These are phyloP conservation scores for Scomber scombrus DNA, from an alignment of 2,113 vertebrate genomes.

Conservation along the genomic window DNA sequence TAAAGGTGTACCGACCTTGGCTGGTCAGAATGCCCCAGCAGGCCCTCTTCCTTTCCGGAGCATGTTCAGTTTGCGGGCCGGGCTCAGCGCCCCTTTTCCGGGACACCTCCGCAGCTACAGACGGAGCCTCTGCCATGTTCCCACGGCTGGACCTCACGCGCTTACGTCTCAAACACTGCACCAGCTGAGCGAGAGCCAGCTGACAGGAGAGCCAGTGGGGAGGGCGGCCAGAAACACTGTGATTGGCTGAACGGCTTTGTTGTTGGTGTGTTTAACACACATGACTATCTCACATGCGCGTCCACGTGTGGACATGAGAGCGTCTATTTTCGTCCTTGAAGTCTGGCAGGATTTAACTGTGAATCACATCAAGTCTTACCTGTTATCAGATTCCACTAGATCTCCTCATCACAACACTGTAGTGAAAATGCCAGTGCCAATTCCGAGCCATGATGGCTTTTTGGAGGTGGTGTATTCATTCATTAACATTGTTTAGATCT, in stretches of 20 bases:
- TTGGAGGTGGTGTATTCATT: too few species aligned
- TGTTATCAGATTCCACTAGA: too few species aligned
- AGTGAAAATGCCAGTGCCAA: too few species aligned
- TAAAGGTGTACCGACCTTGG: conserved; percentile 89
- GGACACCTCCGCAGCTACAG: conserved; percentile 51
- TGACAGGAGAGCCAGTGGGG: conserved; percentile 57
- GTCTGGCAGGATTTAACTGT: too few species aligned
- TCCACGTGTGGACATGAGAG: conserved; percentile 44
- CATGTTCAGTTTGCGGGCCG: conserved; percentile 73
- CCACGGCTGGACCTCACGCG: background rate
- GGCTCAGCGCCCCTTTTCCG: conserved; percentile 65
- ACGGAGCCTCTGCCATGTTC: conserved; percentile 83
- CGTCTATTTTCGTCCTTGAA: conserved; percentile 33
- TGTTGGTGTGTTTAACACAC: conserved; percentile 46
- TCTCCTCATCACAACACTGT: too few species aligned
- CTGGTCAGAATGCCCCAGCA: conserved; percentile 95
- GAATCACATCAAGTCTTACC: too few species aligned
- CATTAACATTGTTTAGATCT: too few species aligned
- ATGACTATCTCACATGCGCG: conserved; percentile 56
- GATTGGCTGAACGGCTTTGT: conserved; percentile 78
- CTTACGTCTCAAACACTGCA: conserved; percentile 50
- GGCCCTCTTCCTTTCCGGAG: conserved; percentile 85
- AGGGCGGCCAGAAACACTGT: conserved; percentile 18
- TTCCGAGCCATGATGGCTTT: too few species aligned
- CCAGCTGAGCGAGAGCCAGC: conserved; percentile 9